Percentiles rank a stretch among this genome's conserved stretches.
Evolutionary conservation across 2,888 invertebrate species (phyloP).

Genomic region (Andricus curvator): DNA sequence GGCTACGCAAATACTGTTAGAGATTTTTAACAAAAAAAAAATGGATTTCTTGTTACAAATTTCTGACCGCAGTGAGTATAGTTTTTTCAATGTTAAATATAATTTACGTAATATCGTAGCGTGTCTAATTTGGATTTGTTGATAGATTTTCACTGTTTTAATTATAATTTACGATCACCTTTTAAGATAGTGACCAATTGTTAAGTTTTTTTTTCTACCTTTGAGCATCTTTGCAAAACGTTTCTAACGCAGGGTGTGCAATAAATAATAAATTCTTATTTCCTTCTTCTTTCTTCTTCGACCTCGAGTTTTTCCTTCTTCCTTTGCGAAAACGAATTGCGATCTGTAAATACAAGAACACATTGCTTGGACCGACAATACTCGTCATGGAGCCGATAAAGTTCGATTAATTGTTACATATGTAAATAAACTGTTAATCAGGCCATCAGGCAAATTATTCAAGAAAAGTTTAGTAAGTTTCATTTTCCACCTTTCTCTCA

Average conservation of each 20-base stretch:
- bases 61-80: no score
- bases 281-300: conserved; percentile 42
- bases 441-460: neutral
- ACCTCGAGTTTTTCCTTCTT: neutral
- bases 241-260: conserved; percentile 56
- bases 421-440: conserved; percentile 9
- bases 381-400: neutral
- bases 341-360: conserved; percentile 3
- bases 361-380: neutral
- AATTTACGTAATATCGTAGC: no score
- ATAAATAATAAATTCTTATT: conserved; percentile 61
- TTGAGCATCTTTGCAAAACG: conserved; percentile 54
- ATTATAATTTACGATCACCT: conserved; percentile 54
- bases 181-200: conserved; percentile 57
- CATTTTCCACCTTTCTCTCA: neutral
- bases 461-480: conserved; percentile 1
- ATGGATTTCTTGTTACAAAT: no score
- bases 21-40: no score
- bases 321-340: neutral
- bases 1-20: neutral
- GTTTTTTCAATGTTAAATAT: no score
- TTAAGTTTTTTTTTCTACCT: conserved; percentile 56
- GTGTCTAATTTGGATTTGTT: no score
- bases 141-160: conserved; percentile 44
- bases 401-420: conserved; percentile 29